Evolutionary conservation across 2,797 vertebrate species (phyloP).

Genomic region (Pantherophis alleghaniensis): DNA sequence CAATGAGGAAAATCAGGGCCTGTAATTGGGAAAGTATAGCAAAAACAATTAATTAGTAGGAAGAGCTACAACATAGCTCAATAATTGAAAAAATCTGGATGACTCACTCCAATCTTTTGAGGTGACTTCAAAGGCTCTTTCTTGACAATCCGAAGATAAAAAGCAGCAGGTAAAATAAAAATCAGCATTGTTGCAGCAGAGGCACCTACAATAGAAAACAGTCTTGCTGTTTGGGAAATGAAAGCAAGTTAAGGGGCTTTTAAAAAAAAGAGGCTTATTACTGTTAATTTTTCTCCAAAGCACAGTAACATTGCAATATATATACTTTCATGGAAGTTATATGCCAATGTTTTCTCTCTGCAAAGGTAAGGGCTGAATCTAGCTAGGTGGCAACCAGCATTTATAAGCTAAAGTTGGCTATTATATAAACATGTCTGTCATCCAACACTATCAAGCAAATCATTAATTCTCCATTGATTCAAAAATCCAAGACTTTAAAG

Average conservation of each 20-base stretch:
- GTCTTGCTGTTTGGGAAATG: neutral
- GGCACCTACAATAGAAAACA: constrained; percentile 76
- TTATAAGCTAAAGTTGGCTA: neutral
- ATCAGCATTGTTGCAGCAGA: constrained; percentile 96
- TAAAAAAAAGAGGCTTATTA: neutral
- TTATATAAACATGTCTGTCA: neutral
- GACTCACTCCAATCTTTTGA: constrained; percentile 92
- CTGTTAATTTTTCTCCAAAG: neutral
- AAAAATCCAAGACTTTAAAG: neutral
- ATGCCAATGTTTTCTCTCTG: neutral
- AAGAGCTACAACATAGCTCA: neutral
- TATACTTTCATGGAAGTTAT: neutral
- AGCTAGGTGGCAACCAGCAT: neutral
- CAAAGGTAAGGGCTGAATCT: neutral
- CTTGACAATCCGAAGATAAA: constrained; percentile 93
- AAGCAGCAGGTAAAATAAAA: constrained; percentile 93
- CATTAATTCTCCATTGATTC: neutral
- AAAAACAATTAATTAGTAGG: constrained; percentile 32
- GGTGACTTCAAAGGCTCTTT: constrained; percentile 82
- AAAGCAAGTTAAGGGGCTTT: neutral
- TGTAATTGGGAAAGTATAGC: constrained; percentile 57
- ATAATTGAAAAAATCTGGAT: neutral
- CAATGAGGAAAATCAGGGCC: constrained; percentile 87
- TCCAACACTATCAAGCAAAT: neutral
- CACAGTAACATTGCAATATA: neutral